Evolutionary conservation across 1,140 invertebrate genomes (phyloP).

Genomic region (Drosophila albomicans): DNA sequence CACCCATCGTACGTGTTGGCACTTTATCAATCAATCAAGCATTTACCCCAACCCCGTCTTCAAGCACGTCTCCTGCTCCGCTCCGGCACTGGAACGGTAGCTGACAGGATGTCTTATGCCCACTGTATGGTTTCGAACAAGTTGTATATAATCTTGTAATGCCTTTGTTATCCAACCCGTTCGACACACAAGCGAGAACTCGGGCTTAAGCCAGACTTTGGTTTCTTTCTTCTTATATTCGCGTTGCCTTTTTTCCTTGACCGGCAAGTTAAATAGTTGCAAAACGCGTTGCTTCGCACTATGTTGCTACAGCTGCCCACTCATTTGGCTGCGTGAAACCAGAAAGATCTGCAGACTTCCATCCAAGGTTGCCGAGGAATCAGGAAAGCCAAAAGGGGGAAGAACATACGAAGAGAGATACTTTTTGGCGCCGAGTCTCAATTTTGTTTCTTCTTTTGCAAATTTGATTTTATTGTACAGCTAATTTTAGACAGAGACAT

Average conservation of each 20-base stretch:
- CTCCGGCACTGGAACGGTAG: constrained; percentile 30
- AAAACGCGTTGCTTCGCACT: constrained; percentile 1
- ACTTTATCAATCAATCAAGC: constrained; percentile 4
- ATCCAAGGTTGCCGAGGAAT: background rate
- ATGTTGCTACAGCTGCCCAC: constrained; percentile 13
- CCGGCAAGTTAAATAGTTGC: constrained; percentile 29
- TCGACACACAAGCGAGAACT: constrained; percentile 10
- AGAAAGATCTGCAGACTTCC: constrained; percentile 8
- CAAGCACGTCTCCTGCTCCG: background rate
- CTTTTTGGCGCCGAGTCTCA: constrained; percentile 32
- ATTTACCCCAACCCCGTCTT: background rate
- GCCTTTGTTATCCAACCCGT: constrained; percentile 18
- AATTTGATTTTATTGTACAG: constrained; percentile 5
- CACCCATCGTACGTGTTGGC: background rate
- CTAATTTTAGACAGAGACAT: constrained; percentile 26
- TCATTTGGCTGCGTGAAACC: constrained; percentile 15
- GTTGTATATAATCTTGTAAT: constrained; percentile 22
- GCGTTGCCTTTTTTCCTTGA: background rate
- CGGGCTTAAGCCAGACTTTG: background rate
- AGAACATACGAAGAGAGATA: background rate
- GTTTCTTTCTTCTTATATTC: background rate
- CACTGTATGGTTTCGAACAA: constrained; percentile 15
- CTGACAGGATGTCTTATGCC: constrained; percentile 11
- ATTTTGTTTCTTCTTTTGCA: background rate
- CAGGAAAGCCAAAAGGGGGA: background rate